Conservation (phyloP, 2,113 vertebrate species). For the Triplophysa siluroides region DNA sequence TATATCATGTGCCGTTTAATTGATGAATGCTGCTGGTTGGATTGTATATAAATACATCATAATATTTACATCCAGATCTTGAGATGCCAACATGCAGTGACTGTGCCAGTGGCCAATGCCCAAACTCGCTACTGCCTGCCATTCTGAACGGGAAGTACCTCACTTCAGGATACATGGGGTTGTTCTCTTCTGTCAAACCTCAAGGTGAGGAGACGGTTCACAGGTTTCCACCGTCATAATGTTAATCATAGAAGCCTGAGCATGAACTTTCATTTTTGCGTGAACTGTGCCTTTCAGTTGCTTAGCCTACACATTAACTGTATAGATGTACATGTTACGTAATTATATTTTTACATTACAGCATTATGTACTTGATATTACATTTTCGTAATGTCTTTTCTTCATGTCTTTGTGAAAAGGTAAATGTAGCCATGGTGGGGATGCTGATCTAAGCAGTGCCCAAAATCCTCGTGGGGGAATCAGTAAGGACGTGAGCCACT, state of each 20-base stretch:
- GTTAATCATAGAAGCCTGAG: no score
- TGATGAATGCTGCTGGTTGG: background rate
- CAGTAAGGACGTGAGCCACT: slow-evolving; percentile 66
- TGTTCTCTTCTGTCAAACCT: slow-evolving; percentile 63
- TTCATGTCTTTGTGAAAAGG: slow-evolving; percentile 47
- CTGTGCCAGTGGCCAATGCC: slow-evolving; percentile 66
- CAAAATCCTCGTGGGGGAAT: slow-evolving; percentile 66
- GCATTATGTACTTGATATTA: background rate
- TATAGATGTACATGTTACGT: no score
- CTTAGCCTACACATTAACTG: no score
- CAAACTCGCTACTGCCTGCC: slow-evolving; percentile 64
- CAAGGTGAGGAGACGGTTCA: slow-evolving; percentile 56
- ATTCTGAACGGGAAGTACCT: slow-evolving; percentile 68
- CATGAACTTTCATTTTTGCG: no score
- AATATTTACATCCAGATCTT: slow-evolving; percentile 56
- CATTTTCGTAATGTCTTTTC: no score
- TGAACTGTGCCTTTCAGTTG: no score
- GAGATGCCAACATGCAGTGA: slow-evolving; percentile 69
- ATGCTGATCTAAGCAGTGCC: slow-evolving; percentile 62
- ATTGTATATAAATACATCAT: background rate
- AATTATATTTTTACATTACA: no score
- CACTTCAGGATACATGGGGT: slow-evolving; percentile 74
- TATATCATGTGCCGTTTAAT: background rate
- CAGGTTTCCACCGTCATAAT: background rate
- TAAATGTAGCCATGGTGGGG: slow-evolving; percentile 77